These are phyloP conservation scores for Hypothenemus hampei DNA, from an alignment of 1,140 invertebrate genomes.

Conservation along the genomic window DNA sequence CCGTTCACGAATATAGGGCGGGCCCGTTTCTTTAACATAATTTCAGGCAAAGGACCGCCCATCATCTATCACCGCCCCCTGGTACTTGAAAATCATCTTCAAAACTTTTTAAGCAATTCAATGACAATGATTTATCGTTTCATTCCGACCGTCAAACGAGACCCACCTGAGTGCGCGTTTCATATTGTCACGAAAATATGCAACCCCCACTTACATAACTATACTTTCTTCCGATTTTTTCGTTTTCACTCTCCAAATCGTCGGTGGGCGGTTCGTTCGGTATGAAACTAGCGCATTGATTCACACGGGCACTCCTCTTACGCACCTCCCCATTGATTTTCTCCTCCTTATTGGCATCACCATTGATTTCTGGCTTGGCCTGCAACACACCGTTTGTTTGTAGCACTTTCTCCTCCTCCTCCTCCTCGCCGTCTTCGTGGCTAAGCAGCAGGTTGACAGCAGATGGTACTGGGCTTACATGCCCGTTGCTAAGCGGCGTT, in stretches of 20 bases:
- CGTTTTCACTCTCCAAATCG: conserved; percentile 28
- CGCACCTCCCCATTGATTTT: conserved; percentile 26
- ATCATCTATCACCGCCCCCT: neutral
- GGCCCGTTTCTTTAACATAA: conserved; percentile 18
- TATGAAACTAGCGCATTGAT: conserved; percentile 56
- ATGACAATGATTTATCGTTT: too few species aligned
- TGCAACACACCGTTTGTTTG: conserved; percentile 9
- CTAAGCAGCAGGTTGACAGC: conserved; percentile 1
- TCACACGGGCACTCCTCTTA: conserved; percentile 30
- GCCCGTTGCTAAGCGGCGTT: conserved; percentile 12
- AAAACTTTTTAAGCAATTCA: too few species aligned
- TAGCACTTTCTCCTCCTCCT: neutral
- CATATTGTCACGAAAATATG: too few species aligned
- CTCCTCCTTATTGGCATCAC: conserved; percentile 28
- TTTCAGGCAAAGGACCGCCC: neutral
- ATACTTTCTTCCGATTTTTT: conserved; percentile 22
- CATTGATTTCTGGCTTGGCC: conserved; percentile 17
- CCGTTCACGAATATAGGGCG: conserved; percentile 2
- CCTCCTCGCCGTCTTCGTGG: conserved; percentile 5
- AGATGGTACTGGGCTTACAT: conserved; percentile 6
- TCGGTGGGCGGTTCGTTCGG: conserved; percentile 43
- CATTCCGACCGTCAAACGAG: too few species aligned
- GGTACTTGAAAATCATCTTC: too few species aligned
- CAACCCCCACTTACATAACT: conserved; percentile 17
- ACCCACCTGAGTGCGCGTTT: too few species aligned